phyloP scores from a whole-genome alignment of 2,113 vertebrate genomes.

The Nanorana parkeri region DNA sequence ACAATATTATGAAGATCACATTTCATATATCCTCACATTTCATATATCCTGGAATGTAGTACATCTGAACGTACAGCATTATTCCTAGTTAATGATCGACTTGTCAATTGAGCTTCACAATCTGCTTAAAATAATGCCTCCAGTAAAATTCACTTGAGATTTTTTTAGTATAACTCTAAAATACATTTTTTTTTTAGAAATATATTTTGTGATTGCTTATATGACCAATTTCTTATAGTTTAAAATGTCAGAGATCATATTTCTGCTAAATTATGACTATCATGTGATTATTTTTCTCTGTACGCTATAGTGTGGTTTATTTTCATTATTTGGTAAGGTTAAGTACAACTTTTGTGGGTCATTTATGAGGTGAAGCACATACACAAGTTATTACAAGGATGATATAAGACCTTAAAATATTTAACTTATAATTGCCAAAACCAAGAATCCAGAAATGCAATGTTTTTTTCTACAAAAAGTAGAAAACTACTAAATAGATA shows the following conservation, averaged over 20 bases:
- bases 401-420: no score
- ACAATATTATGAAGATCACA: no score
- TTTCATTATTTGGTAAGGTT: neutral
- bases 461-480: no score
- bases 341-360: neutral
- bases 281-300: no score
- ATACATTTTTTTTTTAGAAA: neutral
- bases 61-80: neutral
- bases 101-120: constrained; percentile 13
- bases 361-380: no score
- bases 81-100: neutral
- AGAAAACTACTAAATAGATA: no score
- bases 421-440: no score
- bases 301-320: neutral
- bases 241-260: neutral
- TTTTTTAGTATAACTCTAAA: neutral
- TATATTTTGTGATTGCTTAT: neutral
- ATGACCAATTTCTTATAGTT: neutral
- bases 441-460: no score
- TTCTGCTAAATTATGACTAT: neutral
- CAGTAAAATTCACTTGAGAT: neutral
- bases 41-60: neutral
- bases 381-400: no score
- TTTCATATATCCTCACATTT: no score
- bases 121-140: constrained; percentile 42